Evolutionary conservation across 2,888 invertebrate genomes (phyloP), one percentile per base, ranked within the genome.

Genomic region (Creontiades dilutus): DNA sequence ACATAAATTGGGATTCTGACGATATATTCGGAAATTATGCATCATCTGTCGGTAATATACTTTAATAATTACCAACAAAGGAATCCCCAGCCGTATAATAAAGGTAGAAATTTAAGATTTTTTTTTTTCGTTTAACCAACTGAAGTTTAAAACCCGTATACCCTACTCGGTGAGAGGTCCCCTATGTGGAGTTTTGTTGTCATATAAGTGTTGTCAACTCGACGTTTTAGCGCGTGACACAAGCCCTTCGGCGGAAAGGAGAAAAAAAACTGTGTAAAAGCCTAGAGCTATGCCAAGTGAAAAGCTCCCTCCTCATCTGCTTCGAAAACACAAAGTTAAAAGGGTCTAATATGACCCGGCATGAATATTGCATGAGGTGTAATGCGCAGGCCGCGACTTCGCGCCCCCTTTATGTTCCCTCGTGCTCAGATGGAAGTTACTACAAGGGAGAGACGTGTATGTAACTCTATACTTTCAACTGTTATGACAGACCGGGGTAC

Each of bases 341-440:
- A 85, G 85, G 85, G 52, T 85, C 61, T 85, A 85, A 85, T 85
- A 85, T 85, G 85, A 85, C 61, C 85, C 82, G 19, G 16, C 85
- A 85, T 85, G 85, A 85, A 85, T 85, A 85, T 85, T 85, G 57
- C 61, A 85, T 85, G 85, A 85, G 85, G 61, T 55, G 85, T 85
- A 85, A 85, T 85, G 85, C 85, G 37, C 85, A 28, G 27, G 28
- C 61, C 85, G 37, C 57, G 85, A 78, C 78, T 78, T 78, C 46
- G 78, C 78, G 78, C 78, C 78, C 78, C 78, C 47, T 78, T 78
- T 46, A 46, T 78, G 78, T 46, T 68, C 57, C 23, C 68, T 68
- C 68, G 23, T 68, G 27, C n/a, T 57, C 57, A n/a, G n/a, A 57
- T 57, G 19, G 68, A 68, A 68, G 68, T 68, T 68, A 68, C 23